Base-by-base conservation (phyloP, 2,113 vertebrate genomes). In the Callionymus lyra region DNA sequence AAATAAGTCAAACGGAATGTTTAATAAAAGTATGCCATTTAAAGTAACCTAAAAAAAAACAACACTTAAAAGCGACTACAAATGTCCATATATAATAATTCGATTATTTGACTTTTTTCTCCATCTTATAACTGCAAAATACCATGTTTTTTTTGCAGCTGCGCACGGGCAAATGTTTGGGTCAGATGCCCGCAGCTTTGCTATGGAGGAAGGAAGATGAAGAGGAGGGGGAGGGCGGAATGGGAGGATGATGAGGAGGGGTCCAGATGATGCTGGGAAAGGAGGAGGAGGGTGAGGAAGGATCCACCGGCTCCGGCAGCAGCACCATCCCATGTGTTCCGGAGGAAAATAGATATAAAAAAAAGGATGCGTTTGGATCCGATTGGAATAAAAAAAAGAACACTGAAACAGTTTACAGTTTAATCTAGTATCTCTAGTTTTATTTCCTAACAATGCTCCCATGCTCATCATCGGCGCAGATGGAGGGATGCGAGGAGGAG, bases 401-500 rank as follows among this genome's bases (percentile, higher is more conserved):
- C 48, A 41, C 18, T 2, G 13, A 1, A 16, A 9, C 16, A 13
- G 6, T 2, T 1, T 1, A 12, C 10, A 2, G 19, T 10, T 27
- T 16, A 4, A 1, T 8, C 1, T 10, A 13, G 11, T 17, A 18
- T 33, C 39, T 11, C 0, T 38, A 27, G 6, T 13, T 12, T 36
- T 15, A 27, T 42, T 12, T 33, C 1, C 19, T 50, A 37, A 31
- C 37, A 35, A 77, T 73, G 74, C 65, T 77, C 13, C 76, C 70
- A 39, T 69, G 71, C 72, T 77, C 74, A 13, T 77, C 74, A 17
- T 68, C 76, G 12, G 63, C 56, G 58, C 77, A 63, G 78, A 83
- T 79, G 79, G 82, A 86, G 63, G 72, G 65, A 53, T 71, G 77
- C 41, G 74, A 62, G 59, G 65, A 66, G 43, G 66, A 71, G 59